Percentiles rank a stretch among this genome's conserved stretches.
Evolutionary conservation across 2,888 invertebrate species (phyloP).

Genomic region (Agonopterix alstromeriana): DNA sequence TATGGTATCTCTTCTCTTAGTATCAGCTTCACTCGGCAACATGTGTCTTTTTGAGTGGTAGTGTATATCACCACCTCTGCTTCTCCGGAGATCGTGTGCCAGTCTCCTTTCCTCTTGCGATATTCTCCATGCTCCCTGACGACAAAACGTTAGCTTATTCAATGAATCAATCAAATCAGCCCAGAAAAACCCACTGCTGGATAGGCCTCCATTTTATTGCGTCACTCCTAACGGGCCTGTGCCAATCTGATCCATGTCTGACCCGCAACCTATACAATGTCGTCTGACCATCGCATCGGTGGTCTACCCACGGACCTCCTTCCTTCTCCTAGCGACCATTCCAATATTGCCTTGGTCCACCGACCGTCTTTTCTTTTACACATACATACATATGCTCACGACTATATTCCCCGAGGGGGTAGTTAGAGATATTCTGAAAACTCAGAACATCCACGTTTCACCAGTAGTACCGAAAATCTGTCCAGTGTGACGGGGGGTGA

Average conservation of each 20-base stretch:
- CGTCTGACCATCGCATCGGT: no score
- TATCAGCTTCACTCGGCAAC: conserved; percentile 32
- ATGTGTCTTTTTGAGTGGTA: conserved; percentile 53
- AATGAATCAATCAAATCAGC: background rate
- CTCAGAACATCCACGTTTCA: no score
- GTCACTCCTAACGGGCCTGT: background rate
- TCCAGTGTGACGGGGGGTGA: no score
- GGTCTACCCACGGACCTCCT: no score
- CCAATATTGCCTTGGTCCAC: no score
- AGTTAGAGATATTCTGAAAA: no score
- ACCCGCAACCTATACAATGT: no score
- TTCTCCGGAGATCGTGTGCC: conserved; percentile 20
- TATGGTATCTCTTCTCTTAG: conserved; percentile 33
- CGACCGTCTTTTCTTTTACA: no score
- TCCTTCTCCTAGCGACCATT: no score
- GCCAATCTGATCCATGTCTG: background rate
- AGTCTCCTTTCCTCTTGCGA: conserved; percentile 12
- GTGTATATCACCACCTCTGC: conserved; percentile 26
- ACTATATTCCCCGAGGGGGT: no score
- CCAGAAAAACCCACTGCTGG: background rate
- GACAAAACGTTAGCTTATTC: background rate
- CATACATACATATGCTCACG: no score
- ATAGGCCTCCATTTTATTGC: background rate
- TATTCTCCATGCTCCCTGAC: background rate
- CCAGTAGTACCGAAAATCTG: no score